phyloP scores from a whole-genome alignment of 2,888 invertebrate genomes.

The Mythimna albipuncta region DNA sequence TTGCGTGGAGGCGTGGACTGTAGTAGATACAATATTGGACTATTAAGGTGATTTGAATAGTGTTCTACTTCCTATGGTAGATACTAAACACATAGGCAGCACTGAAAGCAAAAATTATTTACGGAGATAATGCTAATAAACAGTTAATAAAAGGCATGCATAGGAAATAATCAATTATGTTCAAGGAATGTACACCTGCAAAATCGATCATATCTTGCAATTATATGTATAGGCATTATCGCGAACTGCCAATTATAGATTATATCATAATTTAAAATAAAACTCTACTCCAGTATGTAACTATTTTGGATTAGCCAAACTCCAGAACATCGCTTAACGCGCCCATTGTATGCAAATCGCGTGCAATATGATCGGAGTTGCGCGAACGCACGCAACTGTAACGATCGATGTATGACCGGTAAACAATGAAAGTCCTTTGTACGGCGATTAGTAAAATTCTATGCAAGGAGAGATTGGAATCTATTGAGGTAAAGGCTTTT shows the following conservation, averaged over 20 bases:
- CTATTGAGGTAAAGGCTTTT: conserved; percentile 52
- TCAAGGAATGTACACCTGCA: conserved; percentile 17
- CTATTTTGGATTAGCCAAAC: conserved; percentile 61
- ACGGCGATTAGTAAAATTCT: conserved; percentile 54
- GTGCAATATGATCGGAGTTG: conserved; percentile 80
- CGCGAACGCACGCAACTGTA: conserved; percentile 77
- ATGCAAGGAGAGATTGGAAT: conserved; percentile 57
- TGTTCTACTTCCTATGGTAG: not conserved
- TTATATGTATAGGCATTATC: conserved; percentile 36
- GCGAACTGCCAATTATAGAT: conserved; percentile 36
- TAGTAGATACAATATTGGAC: not conserved
- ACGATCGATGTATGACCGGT: conserved; percentile 66
- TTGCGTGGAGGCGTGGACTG: not conserved
- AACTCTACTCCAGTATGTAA: conserved; percentile 36
- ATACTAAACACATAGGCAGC: not conserved
- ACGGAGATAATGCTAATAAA: not conserved
- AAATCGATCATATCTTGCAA: conserved; percentile 37
- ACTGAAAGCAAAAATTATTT: not conserved
- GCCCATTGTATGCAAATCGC: conserved; percentile 85
- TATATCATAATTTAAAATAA: conserved; percentile 54
- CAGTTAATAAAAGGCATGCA: conserved; percentile 3
- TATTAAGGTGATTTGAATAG: not conserved
- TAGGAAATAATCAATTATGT: conserved; percentile 32
- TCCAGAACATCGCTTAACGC: conserved; percentile 76
- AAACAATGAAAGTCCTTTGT: conserved; percentile 64